phyloP scores from a whole-genome alignment of 1,140 invertebrate genomes.

The Ceratitis capitata region DNA sequence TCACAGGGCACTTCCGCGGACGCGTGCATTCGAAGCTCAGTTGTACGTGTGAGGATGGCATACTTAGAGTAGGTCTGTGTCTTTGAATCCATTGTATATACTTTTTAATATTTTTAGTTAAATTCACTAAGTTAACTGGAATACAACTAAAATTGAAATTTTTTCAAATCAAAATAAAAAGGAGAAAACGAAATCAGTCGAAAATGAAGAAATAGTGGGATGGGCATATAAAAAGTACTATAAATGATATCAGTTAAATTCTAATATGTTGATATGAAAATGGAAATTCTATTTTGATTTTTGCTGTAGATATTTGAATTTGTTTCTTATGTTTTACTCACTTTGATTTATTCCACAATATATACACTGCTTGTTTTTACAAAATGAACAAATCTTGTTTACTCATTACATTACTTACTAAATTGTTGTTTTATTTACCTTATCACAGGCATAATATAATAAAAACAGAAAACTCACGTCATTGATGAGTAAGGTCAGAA shows the following conservation, averaged over 20 bases:
- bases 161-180: slow-evolving; percentile 32
- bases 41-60: slow-evolving; percentile 39
- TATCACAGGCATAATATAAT: neutral
- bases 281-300: neutral
- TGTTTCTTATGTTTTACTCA: neutral
- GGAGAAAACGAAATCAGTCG: slow-evolving; percentile 25
- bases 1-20: slow-evolving; percentile 17
- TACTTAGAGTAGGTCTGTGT: slow-evolving; percentile 38
- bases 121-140: slow-evolving; percentile 30
- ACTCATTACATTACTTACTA: neutral
- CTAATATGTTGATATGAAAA: neutral
- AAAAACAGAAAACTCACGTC: slow-evolving; percentile 34
- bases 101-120: neutral
- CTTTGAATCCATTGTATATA: slow-evolving; percentile 12
- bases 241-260: neutral
- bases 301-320: neutral
- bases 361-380: neutral
- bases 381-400: neutral
- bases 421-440: slow-evolving; percentile 35
- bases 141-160: slow-evolving; percentile 36
- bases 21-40: slow-evolving; percentile 35
- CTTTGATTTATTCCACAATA: neutral
- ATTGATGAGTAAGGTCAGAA: slow-evolving; percentile 17
- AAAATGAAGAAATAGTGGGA: slow-evolving; percentile 1
- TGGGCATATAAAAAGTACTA: neutral